A percentile compares a stretch with the other conserved stretches of the same genome.
Evolutionary conservation across 2,888 invertebrate species (phyloP).

Genomic region (Xylocampa areola): DNA sequence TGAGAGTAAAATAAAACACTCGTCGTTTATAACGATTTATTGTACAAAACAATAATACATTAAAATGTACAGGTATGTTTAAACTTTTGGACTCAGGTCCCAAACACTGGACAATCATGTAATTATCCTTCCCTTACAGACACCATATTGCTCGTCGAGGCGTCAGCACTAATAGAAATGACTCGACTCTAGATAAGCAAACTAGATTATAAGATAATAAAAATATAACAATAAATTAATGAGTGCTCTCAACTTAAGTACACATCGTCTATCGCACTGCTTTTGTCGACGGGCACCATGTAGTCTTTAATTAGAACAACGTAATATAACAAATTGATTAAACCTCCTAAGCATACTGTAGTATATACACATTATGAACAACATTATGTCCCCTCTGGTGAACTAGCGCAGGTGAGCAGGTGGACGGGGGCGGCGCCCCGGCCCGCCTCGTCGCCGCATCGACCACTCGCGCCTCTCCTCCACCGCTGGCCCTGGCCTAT

Average conservation of each 20-base stretch:
- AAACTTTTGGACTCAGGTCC: conserved; percentile 88
- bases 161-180: conserved; percentile 89
- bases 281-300: conserved; percentile 89
- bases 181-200: conserved; percentile 89
- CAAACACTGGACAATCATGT: conserved; percentile 88
- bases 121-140: conserved; percentile 89
- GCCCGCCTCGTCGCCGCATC: conserved; percentile 60
- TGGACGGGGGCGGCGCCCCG: conserved; percentile 63
- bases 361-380: conserved; percentile 90
- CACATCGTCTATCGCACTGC: conserved; percentile 89
- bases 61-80: conserved; percentile 91
- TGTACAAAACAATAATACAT: conserved; percentile 91
- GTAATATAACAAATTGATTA: conserved; percentile 88
- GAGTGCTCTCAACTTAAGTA: conserved; percentile 89
- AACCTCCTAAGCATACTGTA: conserved; percentile 89
- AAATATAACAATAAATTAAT: conserved; percentile 89
- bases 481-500: conserved; percentile 56
- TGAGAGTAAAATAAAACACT: conserved; percentile 71
- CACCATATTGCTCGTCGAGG: conserved; percentile 90
- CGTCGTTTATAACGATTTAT: conserved; percentile 90
- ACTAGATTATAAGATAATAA: conserved; percentile 87
- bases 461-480: conserved; percentile 58
- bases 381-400: conserved; percentile 84
- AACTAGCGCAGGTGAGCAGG: conserved; percentile 75
- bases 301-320: conserved; percentile 89